Evolutionary conservation across 2,888 invertebrate species (phyloP).

Genomic region (Synanthedon andrenaeformis): DNA sequence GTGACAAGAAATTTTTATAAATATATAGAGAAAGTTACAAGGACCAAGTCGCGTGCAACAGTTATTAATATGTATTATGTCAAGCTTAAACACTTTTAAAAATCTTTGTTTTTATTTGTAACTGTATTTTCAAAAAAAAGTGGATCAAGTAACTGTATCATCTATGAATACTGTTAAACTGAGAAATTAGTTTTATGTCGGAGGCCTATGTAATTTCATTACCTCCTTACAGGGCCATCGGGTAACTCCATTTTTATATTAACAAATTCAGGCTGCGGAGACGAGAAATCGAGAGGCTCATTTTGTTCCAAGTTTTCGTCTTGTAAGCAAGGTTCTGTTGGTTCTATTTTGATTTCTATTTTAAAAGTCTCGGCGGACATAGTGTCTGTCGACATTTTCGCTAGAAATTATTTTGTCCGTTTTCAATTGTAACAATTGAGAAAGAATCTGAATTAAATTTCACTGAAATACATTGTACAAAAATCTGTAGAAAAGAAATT

Average conservation of each 20-base stretch:
- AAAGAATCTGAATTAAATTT: too few relatives aligned
- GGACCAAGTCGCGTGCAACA: too few relatives aligned
- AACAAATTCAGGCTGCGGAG: conserved; percentile 10
- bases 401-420: too few relatives aligned
- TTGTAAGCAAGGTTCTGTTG: background rate
- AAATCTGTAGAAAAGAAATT: too few relatives aligned
- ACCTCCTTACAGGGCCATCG: background rate
- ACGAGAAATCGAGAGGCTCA: background rate
- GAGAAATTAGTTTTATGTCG: background rate
- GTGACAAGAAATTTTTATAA: too few relatives aligned
- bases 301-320: background rate
- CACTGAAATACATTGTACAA: too few relatives aligned
- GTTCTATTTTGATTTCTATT: background rate
- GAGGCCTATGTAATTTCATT: background rate
- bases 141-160: background rate
- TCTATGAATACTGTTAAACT: background rate
- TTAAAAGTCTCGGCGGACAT: background rate
- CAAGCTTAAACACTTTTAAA: too few relatives aligned
- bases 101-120: too few relatives aligned
- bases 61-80: too few relatives aligned
- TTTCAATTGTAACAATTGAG: too few relatives aligned
- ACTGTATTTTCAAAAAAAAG: background rate
- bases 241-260: conserved; percentile 11
- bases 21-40: too few relatives aligned
- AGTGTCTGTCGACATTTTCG: too few relatives aligned